phyloP scores from a whole-genome alignment of 2,888 invertebrate species.

The Caenorhabditis macrosperma region DNA sequence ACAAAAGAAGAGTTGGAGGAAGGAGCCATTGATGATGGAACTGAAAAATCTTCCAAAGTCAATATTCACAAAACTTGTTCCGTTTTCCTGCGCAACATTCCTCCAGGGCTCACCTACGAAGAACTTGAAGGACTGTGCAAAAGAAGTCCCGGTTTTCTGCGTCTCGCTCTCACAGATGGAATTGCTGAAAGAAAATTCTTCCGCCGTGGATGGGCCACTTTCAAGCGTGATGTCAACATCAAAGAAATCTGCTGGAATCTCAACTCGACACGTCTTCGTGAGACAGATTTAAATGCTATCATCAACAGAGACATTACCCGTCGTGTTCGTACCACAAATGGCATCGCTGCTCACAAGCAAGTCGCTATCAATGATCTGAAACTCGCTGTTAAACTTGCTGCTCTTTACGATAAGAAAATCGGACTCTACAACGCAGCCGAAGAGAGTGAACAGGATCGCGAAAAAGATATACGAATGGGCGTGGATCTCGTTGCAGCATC shows the following conservation, averaged over 20 bases:
- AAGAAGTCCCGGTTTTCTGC: conserved; percentile 92
- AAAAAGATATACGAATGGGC: conserved; percentile 65
- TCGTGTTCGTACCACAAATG: conserved; percentile 92
- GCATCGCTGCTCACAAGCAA: conserved; percentile 90
- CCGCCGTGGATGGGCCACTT: conserved; percentile 96
- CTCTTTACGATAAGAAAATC: conserved; percentile 81
- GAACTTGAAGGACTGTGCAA: conserved; percentile 97
- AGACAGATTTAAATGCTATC: conserved; percentile 94
- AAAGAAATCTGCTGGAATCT: conserved; percentile 99
- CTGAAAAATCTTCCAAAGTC: conserved; percentile 56
- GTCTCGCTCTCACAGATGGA: conserved; percentile 97
- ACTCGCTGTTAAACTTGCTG: conserved; percentile 82
- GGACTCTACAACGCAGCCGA: conserved; percentile 80
- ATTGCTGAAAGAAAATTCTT: conserved; percentile 96
- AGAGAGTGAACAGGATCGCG: conserved; percentile 62
- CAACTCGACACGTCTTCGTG: conserved; percentile 91
- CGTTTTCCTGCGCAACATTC: conserved; percentile 95
- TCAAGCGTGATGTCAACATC: conserved; percentile 93
- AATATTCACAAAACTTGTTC: conserved; percentile 91
- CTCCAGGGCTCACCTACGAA: conserved; percentile 94
- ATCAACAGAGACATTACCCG: conserved; percentile 96
- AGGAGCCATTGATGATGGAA: conserved; percentile 55
- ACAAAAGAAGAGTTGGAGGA: conserved; percentile 53
- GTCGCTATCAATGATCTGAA: conserved; percentile 83
- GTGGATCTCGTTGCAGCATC: conserved; percentile 61